Evolutionary conservation across 53 echinoderm and acorn worm species (phyloP).

Genomic region (Mesocentrotus franciscanus): DNA sequence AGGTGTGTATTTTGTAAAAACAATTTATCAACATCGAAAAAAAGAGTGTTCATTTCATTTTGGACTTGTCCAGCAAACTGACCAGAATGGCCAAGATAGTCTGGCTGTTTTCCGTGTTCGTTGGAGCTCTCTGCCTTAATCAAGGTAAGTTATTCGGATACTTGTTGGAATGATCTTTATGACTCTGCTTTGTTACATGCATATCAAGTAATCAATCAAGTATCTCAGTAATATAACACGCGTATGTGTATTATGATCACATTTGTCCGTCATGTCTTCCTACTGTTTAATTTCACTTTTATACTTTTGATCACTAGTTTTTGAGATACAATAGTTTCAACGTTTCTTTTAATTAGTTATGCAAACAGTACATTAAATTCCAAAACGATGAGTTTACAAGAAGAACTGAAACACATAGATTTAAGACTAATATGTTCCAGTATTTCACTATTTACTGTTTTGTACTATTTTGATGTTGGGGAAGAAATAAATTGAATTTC

Average conservation of each 20-base stretch:
- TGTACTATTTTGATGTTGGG: too few species aligned
- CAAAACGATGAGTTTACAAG: neutral
- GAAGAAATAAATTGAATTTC: too few species aligned
- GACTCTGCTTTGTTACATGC: neutral
- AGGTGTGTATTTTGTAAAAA: neutral
- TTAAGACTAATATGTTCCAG: neutral
- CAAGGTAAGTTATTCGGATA: neutral
- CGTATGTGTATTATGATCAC: neutral
- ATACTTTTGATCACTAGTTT: neutral
- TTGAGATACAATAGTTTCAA: neutral
- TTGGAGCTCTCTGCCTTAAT: slow-evolving; percentile 10
- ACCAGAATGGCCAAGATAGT: neutral
- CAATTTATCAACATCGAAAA: neutral
- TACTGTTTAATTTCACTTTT: neutral
- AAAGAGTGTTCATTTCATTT: neutral
- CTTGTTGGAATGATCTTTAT: neutral
- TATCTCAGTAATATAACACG: neutral
- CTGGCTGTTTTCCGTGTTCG: neutral
- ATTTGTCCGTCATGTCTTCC: too few species aligned
- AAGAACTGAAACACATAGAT: neutral
- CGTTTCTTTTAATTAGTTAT: neutral
- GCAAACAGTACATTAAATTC: neutral
- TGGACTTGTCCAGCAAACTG: slow-evolving; percentile 21
- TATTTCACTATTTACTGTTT: neutral
- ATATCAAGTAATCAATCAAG: too few species aligned